Conservation (phyloP, 2,113 vertebrate species). For the Leptocoma aspasia region DNA sequence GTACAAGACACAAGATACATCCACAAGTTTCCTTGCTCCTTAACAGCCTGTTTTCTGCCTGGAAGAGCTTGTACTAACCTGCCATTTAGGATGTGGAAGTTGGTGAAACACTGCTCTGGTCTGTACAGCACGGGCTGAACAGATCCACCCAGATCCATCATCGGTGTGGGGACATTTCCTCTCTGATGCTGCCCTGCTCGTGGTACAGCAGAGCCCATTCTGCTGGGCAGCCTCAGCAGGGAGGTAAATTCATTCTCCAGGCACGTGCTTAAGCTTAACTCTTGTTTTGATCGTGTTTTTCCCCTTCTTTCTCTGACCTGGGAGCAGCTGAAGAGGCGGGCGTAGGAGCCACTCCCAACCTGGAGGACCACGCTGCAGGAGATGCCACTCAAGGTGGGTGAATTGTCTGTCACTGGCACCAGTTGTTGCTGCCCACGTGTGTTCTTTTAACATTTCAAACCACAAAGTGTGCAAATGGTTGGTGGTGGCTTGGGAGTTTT, state of each 20-base stretch:
- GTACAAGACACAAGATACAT: neutral
- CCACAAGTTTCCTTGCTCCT: neutral
- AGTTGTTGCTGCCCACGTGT: neutral
- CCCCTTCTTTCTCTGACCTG: neutral
- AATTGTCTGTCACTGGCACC: rapidly evolving
- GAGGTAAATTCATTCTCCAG: neutral
- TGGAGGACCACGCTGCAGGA: constrained; percentile 76
- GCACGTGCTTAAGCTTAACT: neutral
- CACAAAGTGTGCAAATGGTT: neutral
- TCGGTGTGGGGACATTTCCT: neutral
- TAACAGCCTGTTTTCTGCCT: neutral
- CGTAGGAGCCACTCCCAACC: constrained; percentile 72
- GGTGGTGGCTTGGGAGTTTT: neutral
- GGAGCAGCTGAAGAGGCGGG: constrained; percentile 78
- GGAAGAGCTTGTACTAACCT: neutral
- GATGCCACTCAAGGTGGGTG: constrained; percentile 75
- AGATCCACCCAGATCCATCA: rapidly evolving
- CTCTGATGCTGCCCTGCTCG: neutral
- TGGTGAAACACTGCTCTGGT: neutral
- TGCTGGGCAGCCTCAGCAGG: neutral
- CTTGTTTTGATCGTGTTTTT: constrained; percentile 16
- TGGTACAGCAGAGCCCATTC: neutral
- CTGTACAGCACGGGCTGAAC: neutral
- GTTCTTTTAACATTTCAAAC: too few relatives aligned
- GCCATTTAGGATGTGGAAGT: neutral